Evolutionary conservation across 1,140 invertebrate species (phyloP).

Genomic region (Pristionchus pacificus): DNA sequence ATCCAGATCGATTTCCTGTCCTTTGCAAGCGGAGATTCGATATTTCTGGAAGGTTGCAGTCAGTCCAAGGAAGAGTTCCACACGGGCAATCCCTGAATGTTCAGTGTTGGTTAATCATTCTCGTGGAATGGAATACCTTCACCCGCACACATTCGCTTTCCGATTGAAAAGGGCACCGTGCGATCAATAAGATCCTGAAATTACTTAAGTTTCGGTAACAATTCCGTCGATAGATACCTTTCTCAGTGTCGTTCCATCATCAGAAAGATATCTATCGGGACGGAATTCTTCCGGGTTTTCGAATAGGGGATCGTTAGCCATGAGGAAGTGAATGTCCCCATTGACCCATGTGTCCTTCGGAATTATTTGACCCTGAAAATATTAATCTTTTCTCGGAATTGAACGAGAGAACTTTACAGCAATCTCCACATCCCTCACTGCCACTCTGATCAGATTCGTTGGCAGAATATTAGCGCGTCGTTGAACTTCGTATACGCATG

Average conservation of each 20-base stretch:
- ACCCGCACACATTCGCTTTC: slow-evolving; percentile 9
- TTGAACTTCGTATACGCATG: slow-evolving; percentile 2
- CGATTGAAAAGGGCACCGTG: background rate
- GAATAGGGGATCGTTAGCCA: background rate
- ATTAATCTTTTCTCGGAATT: background rate
- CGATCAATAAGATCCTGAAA: background rate
- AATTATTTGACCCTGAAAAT: background rate
- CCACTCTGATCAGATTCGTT: background rate
- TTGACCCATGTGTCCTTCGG: too few relatives aligned
- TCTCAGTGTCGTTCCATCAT: background rate
- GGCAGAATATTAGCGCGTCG: slow-evolving; percentile 4
- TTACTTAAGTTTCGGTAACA: background rate
- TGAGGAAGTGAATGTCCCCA: background rate
- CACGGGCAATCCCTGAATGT: background rate
- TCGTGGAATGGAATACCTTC: too few relatives aligned
- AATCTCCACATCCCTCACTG: background rate
- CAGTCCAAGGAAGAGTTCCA: slow-evolving; percentile 8
- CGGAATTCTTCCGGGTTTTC: too few relatives aligned
- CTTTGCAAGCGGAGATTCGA: too few relatives aligned
- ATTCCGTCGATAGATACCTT: background rate
- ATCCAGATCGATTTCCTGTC: too few relatives aligned
- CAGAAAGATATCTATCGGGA: background rate
- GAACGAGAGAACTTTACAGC: background rate
- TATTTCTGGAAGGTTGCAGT: slow-evolving; percentile 8
- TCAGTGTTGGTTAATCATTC: too few relatives aligned